Base-by-base conservation (phyloP, 2,888 invertebrate species). In the Tuta absoluta region DNA sequence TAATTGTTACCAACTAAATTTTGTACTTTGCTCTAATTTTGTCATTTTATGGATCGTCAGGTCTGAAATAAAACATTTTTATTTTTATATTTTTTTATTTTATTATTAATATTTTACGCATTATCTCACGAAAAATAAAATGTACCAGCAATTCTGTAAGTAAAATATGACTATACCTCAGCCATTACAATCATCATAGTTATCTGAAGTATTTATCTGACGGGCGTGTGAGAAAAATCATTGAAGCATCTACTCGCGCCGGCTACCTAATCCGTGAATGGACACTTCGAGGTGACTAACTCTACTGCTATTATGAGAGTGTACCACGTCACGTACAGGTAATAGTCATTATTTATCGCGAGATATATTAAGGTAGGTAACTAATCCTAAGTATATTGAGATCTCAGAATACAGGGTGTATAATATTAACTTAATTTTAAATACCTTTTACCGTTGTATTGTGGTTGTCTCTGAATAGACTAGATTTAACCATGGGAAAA, bases 241-340 rank as follows among this genome's bases (percentile, higher is more conserved):
- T 73, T 73, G 65, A 67, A 69, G 73, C 69, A 67, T 66, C 69
- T 71, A 70, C 71, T 70, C 67, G 66, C 63, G 65, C 66, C 70
- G 68, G 64, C 71, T 69, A 72, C 71, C 75, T 85, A 82, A 84
- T 81, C 83, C 80, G 80, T 81, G 79, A 82, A 79, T 80, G 79
- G 75, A 72, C 75, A 72, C 69, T 72, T 64, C 66, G 73, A 73
- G 75, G 75, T 81, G 80, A 81, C 80, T 85, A 82, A 83, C 74
- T 53, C 62, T 14, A 67, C 67, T 70, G 71, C 72, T 73, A 75
- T 72, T 73, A 75, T 72, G 75, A 75, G 75, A 77, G 77, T 45
- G 21, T 23, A 51, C 8, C 21, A 28, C 28, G 17, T 23, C 12
- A 12, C n/a, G n/a, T 23, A 23, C 10, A 51, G 12, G 2, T 11